A percentile compares a stretch with the other conserved stretches of the same genome.
Evolutionary conservation across 2,888 invertebrate species (phyloP).

Genomic region (Drosophila pegasa): DNA sequence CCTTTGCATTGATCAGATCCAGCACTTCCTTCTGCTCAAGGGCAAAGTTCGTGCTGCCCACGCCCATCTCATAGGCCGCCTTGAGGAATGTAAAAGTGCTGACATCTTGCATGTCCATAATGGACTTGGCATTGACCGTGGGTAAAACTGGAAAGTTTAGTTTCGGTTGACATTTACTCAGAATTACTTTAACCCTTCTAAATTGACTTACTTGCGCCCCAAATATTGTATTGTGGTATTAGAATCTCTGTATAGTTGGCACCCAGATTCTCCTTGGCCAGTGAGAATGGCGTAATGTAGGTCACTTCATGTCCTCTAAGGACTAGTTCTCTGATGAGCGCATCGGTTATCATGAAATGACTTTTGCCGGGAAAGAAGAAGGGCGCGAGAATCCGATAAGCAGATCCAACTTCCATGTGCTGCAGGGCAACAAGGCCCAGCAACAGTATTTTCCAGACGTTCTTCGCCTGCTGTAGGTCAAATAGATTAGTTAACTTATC

Average conservation of each 20-base stretch:
- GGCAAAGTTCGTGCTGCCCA: slow-evolving; percentile 71
- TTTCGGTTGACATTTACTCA: too few species aligned
- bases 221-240: slow-evolving; percentile 68
- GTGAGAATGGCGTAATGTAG: slow-evolving; percentile 67
- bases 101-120: slow-evolving; percentile 65
- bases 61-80: slow-evolving; percentile 60
- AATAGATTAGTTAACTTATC: not conserved
- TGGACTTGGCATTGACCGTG: slow-evolving; percentile 38
- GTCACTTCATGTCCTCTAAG: slow-evolving; percentile 85
- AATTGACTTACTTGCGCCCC: slow-evolving; percentile 56
- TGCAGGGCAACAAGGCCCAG: slow-evolving; percentile 59
- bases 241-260: slow-evolving; percentile 76
- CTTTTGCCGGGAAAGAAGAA: slow-evolving; percentile 84
- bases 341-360: slow-evolving; percentile 85
- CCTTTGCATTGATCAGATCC: slow-evolving; percentile 66
- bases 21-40: slow-evolving; percentile 71
- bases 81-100: slow-evolving; percentile 35
- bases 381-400: slow-evolving; percentile 84
- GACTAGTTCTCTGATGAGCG: slow-evolving; percentile 83
- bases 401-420: slow-evolving; percentile 35
- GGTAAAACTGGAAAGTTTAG: slow-evolving; percentile 48
- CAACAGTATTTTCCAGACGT: slow-evolving; percentile 21
- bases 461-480: slow-evolving; percentile 32
- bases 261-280: slow-evolving; percentile 68
- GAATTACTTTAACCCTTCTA: accelerated